Base-by-base conservation (phyloP, 1,140 invertebrate species). In the Galleria mellonella region DNA sequence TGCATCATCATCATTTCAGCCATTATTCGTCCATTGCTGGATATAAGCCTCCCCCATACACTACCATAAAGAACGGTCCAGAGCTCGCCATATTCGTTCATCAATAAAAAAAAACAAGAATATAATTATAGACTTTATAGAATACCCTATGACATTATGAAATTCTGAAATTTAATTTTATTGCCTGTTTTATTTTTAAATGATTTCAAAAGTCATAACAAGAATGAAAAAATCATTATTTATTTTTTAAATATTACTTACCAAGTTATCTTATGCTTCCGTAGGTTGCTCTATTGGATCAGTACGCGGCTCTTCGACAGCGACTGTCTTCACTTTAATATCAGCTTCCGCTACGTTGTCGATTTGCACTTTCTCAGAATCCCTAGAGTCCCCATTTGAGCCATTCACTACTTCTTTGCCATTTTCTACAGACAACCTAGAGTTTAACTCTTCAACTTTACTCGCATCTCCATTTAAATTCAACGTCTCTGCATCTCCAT, bases 221-320 rank as follows among this genome's bases (percentile, higher is more conserved):
- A n/a, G n/a, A n/a, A n/a, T n/a, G n/a, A n/a, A n/a, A n/a, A n/a
- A n/a, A n/a, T n/a, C n/a, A n/a, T n/a, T n/a, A n/a, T n/a, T n/a
- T n/a, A n/a, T n/a, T n/a, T n/a, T n/a, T n/a, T n/a, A n/a, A n/a
- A 27, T 33, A 32, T 23, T 32, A 71, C 76, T 72, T 58, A 83
- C 76, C 72, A 62, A 57, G 66, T 51, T 52, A 56, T 55, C 63
- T 84, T 84, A 84, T 71, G 81, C 81, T 75, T 81, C 78, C 56
- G 72, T 75, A 59, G 78, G 66, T 46, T 84, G 81, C 47, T 84
- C 81, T 79, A 79, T 74, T 42, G 67, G 75, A 51, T 79, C 72
- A 17, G 62, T 62, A 39, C 56, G 62, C 6, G 73, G 55, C 39
- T 81, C 78, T 27, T 77, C 77, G 9, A 64, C 61, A 15, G 74